Evolutionary conservation across 1,140 invertebrate species (phyloP), one percentile per base, ranked within the genome.

Genomic region (Neodiprion pinetum): DNA sequence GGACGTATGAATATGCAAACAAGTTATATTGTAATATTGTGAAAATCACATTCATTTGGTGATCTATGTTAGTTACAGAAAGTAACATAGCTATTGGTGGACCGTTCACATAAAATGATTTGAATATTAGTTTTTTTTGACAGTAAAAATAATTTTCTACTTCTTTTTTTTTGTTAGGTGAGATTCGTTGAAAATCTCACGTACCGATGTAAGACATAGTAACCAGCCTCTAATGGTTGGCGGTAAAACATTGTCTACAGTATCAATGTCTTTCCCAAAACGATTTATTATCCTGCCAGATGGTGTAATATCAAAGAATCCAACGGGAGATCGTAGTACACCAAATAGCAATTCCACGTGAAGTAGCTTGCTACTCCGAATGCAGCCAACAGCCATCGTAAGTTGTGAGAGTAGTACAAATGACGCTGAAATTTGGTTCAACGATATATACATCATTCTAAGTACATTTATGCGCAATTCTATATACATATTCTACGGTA

Each of bases 191-290:
- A 28, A 50, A 17, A 47, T 83, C 79, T 80, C 80, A 86, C 88
- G 80, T 93, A 94, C 93, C 93, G 91, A 89, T 90, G 91, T 92
- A 81, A 94, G 91, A 78, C 86, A 88, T 83, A 84, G 84, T 71
- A 90, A 85, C 84, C 84, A 89, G 80, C 84, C 83, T 79, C 86
- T 86, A 84, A 91, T 80, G 74, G 80, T 86, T 74, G 82, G 84
- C 61, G 90, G 89, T 77, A 91, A 84, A 72, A 86, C 84, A 82
- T 87, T 87, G 83, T 90, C 87, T 80, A 89, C 78, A 80, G 89
- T 76, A 73, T 90, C 88, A 81, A 90, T 81, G 79, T 92, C 91
- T 81, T 90, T 90, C 9, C 88, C 89, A 82, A 92, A 91, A 79
- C 92, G 86, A 86, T 92, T 92, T 80, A 92, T 83, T 77, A 93